Conservation (phyloP, 2,113 vertebrate genomes). For the Lagopus muta region DNA sequence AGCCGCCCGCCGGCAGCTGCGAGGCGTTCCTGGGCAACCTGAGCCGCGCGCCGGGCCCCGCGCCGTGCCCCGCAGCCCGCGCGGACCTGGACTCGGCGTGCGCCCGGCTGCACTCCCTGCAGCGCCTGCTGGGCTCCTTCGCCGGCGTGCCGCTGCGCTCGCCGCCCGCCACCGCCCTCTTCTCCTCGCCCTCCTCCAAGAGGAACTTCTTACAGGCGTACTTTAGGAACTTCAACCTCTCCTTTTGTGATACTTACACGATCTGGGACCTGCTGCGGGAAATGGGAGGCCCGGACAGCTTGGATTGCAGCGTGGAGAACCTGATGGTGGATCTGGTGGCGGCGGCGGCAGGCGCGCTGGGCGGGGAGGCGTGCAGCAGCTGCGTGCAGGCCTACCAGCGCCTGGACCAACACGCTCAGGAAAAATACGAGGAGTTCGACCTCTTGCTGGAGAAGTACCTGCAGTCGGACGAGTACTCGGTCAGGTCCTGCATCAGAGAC, state of each 20-base stretch:
- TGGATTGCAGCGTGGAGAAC: constrained; percentile 86
- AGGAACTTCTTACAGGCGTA: constrained; percentile 84
- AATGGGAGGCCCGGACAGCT: constrained; percentile 84
- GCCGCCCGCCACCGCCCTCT: constrained; percentile 59
- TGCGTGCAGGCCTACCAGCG: constrained; percentile 86
- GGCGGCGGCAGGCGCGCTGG: constrained; percentile 76
- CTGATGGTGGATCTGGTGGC: constrained; percentile 82
- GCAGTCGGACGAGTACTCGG: constrained; percentile 86
- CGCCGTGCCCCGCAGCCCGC: constrained; percentile 65
- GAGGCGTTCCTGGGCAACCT: constrained; percentile 74
- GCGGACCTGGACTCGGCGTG: constrained; percentile 79
- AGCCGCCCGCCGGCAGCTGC: constrained; percentile 52
- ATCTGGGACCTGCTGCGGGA: constrained; percentile 86
- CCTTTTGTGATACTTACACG: constrained; percentile 87
- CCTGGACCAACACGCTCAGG: constrained; percentile 91
- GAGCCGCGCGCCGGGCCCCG: constrained; percentile 57
- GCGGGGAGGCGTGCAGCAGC: constrained; percentile 83
- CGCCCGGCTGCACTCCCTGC: constrained; percentile 75
- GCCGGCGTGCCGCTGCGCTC: constrained; percentile 66
- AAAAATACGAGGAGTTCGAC: constrained; percentile 91
- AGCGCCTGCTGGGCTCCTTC: constrained; percentile 71
- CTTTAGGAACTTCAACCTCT: constrained; percentile 87
- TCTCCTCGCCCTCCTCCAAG: constrained; percentile 75
- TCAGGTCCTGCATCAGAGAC: constrained; percentile 83
- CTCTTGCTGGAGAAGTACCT: constrained; percentile 87